Evolutionary conservation across 1,140 invertebrate genomes (phyloP).

Genomic region (Lordiphosa stackelbergi): DNA sequence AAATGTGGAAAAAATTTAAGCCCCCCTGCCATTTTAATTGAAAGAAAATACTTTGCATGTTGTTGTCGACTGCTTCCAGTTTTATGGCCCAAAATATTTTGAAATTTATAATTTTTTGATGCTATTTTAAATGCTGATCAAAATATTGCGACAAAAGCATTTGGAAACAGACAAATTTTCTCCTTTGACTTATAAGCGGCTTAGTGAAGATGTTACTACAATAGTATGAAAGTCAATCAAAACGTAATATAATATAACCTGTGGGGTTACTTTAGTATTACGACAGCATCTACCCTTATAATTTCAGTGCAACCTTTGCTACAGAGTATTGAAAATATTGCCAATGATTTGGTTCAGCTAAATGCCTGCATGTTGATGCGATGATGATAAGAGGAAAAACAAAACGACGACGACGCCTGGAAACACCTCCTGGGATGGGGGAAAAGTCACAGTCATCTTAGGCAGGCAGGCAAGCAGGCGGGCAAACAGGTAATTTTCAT

Average conservation of each 20-base stretch:
- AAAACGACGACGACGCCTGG: conserved; percentile 3
- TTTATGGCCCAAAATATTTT: conserved; percentile 62
- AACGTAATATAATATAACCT: too few relatives aligned
- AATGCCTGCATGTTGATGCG: too few relatives aligned
- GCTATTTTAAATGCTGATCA: conserved; percentile 48
- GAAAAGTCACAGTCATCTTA: not conserved
- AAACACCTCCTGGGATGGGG: conserved; percentile 26
- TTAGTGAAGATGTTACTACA: conserved; percentile 37
- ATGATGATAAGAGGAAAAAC: conserved; percentile 6
- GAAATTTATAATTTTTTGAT: conserved; percentile 37
- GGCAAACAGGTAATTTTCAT: conserved; percentile 47
- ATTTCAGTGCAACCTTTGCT: not conserved
- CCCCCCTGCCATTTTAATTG: conserved; percentile 43
- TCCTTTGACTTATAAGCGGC: conserved; percentile 53
- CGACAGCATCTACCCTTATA: too few relatives aligned
- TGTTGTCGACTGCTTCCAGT: conserved; percentile 8
- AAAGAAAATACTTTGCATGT: conserved; percentile 42
- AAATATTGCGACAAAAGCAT: conserved; percentile 61
- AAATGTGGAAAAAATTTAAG: conserved; percentile 22
- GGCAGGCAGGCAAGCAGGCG: not conserved
- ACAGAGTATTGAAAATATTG: conserved; percentile 10
- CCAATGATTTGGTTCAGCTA: conserved; percentile 13
- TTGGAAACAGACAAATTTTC: not conserved
- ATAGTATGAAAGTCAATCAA: not conserved
- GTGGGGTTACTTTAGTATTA: too few relatives aligned